A percentile compares a stretch with the other conserved stretches of the same genome.
Evolutionary conservation across 2,113 vertebrate genomes (phyloP).

Genomic region (Zingel zingel): DNA sequence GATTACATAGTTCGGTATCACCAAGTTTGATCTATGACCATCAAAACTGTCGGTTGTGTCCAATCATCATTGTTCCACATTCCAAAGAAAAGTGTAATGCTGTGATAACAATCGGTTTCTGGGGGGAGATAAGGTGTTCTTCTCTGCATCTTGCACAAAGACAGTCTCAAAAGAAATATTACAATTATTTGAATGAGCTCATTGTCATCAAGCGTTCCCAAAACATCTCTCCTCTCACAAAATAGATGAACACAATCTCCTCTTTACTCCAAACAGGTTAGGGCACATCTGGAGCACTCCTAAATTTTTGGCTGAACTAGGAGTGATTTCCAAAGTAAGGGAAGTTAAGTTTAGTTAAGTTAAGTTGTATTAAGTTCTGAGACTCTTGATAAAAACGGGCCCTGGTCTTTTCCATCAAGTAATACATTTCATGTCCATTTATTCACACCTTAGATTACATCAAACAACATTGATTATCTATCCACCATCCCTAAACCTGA

Average conservation of each 20-base stretch:
- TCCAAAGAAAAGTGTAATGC: not conserved
- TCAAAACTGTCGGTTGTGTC: not conserved
- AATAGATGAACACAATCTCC: not conserved
- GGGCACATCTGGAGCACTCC: not conserved
- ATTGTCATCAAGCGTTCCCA: not conserved
- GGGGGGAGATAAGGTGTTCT: not conserved
- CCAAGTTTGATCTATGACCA: not conserved
- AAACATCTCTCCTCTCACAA: not conserved
- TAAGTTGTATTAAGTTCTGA: too few relatives aligned
- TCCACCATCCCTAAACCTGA: not conserved
- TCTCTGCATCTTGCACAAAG: not conserved
- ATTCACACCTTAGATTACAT: not conserved
- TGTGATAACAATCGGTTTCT: not conserved
- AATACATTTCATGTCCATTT: not conserved
- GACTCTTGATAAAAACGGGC: not conserved
- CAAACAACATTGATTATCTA: not conserved
- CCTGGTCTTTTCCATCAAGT: not conserved
- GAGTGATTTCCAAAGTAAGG: not conserved
- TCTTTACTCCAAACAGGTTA: not conserved
- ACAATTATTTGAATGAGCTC: not conserved
- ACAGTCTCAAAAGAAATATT: not conserved
- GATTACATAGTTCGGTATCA: not conserved
- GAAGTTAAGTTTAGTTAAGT: too few relatives aligned
- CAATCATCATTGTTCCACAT: not conserved
- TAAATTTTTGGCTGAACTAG: not conserved